Evolutionary conservation across 2,888 invertebrate species (phyloP), one percentile per base, ranked within the genome.

Genomic region (Dynastes tityus): DNA sequence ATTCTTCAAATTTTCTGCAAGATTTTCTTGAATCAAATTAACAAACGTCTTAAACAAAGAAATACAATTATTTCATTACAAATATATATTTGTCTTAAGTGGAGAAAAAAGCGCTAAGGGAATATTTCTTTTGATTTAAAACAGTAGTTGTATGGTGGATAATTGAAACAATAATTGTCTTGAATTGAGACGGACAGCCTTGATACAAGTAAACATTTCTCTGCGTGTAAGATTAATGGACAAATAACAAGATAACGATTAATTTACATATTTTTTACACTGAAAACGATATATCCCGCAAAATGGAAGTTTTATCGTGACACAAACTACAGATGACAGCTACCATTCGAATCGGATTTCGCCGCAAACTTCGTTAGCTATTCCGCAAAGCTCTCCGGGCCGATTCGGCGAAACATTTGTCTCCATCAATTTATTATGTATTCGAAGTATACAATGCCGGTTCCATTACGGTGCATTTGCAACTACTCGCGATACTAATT

Each of bases 351-450:
- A 68, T 68, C 68, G 68, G 51, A 68, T 51, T 68, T 68, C 51
- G 29, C 68, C 68, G 68, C 68, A 68, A 68, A 68, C 68, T 49
- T 68, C 68, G 68, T 68, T 68, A 68, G 29, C 27, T 68, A 68
- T 68, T 68, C 68, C 51, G n/a, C 49, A 29, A 49, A 9, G 29
- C 29, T 45, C 27, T 68, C 27, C 49, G 29, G n/a, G 51, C 22
- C 29, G 49, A 51, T 51, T 68, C 68, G 51, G 51, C 29, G 68
- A 68, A 68, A 68, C 68, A 68, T 68, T 68, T 68, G 68, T 68
- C 68, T 68, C 68, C 68, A 68, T 68, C 68, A 68, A 68, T 68
- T 68, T 68, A 68, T 68, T 68, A 68, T 68, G 68, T 68, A 68
- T 68, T 51, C 68, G 53, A 29, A 68, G 68, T 68, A 68, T 68